Evolutionary conservation across 2,113 vertebrate genomes (phyloP), one percentile per base, ranked within the genome.

Genomic region (Rousettus leschenaultii): DNA sequence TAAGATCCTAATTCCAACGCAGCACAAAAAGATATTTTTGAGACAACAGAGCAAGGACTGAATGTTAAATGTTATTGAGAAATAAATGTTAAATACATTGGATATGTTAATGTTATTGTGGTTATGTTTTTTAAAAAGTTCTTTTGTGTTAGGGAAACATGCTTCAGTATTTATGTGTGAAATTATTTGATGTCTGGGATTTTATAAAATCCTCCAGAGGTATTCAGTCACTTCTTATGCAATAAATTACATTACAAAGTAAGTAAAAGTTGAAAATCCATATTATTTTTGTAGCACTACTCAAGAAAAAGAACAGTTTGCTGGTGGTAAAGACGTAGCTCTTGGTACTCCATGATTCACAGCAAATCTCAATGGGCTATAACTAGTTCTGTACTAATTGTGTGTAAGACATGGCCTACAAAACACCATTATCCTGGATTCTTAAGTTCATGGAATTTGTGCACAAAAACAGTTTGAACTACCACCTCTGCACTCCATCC

Each of bases 171-270:
- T 88, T 82, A 59, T 59, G 18, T 86, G 28, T 77, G 40, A 94
- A 86, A 75, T 94, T 94, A 78, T 95, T 70, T 78, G 26, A 82
- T 80, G 30, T 45, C 68, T 94, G 4, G 22, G 6, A 89, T 89
- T 95, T 85, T 68, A 80, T 65, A 63, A 96, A 79, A 90, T 51
- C 45, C 13, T 73, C 68, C 48, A 95, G 48, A 55, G 45, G 35
- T 94, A 83, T 53, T 86, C 53, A 83, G 74, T n/a, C 14, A 88
- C 63, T 78, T 65, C n/a, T 92, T 78, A 53, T 30, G 16, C 45
- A 89, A 53, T 92, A 94, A 86, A 83, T 43, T 66, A 40, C 61
- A 89, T 71, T 86, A 86, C 40, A 61, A 77, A 65, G 22, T 65
- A 93, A 91, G 45, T 71, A 65, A 88, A 94, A 59, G 26, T 57